These are phyloP conservation scores for Leptarthrus brevirostris DNA, from an alignment of 2,888 invertebrate genomes.

Conservation along the genomic window DNA sequence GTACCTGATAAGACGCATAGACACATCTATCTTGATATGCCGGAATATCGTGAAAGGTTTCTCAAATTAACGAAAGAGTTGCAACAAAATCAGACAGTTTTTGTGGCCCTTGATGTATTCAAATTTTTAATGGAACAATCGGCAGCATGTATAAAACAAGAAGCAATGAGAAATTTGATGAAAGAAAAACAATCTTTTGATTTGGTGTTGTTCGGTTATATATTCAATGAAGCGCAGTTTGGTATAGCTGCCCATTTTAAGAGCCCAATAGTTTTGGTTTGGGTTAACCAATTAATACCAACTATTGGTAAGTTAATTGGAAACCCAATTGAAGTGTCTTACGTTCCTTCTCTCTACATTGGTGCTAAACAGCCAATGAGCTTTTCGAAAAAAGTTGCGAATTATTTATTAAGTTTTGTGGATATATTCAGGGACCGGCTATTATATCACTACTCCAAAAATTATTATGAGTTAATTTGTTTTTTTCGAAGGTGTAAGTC, in stretches of 20 bases:
- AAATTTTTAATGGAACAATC: not conserved
- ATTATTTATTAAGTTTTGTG: slow-evolving; percentile 46
- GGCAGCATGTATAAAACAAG: not conserved
- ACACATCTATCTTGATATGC: slow-evolving; percentile 33
- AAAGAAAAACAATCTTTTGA: slow-evolving; percentile 57
- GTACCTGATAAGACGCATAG: slow-evolving; percentile 30
- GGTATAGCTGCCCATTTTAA: slow-evolving; percentile 63
- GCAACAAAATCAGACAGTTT: not conserved
- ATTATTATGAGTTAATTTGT: not conserved
- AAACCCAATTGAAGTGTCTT: slow-evolving; percentile 59
- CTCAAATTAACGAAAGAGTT: not conserved
- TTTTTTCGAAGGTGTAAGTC: too few species aligned
- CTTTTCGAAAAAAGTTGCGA: slow-evolving; percentile 57
- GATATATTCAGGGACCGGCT: slow-evolving; percentile 4
- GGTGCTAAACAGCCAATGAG: slow-evolving; percentile 53
- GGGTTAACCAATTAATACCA: slow-evolving; percentile 59
- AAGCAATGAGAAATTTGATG: slow-evolving; percentile 55
- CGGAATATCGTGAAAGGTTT: not conserved
- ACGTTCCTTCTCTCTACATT: slow-evolving; percentile 58
- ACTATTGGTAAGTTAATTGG: slow-evolving; percentile 59
- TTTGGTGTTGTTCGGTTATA: slow-evolving; percentile 61
- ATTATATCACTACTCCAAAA: not conserved
- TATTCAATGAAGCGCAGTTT: slow-evolving; percentile 61
- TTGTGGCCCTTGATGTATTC: not conserved
- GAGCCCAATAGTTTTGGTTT: slow-evolving; percentile 60